These are phyloP conservation scores for Cyclophora albipunctata DNA, from an alignment of 2,888 invertebrate genomes.

Conservation along the genomic window DNA sequence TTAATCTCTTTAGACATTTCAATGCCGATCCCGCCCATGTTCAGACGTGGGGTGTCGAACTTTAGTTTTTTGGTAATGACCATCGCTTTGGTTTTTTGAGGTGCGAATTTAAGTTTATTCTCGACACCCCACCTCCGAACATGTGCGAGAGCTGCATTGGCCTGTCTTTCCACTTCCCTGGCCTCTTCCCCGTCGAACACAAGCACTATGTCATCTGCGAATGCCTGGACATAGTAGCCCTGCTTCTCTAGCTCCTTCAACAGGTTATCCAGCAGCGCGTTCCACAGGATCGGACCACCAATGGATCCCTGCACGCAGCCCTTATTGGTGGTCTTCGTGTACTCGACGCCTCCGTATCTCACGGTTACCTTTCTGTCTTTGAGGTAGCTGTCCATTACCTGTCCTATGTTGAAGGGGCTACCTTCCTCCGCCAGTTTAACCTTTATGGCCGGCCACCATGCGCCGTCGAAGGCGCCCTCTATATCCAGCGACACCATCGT, in stretches of 20 bases:
- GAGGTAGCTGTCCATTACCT: neutral
- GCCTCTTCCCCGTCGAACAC: neutral
- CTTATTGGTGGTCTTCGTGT: neutral
- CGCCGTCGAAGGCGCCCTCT: constrained; percentile 6
- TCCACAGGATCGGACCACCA: constrained; percentile 8
- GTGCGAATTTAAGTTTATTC: neutral
- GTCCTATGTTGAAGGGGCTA: neutral
- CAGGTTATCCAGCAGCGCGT: constrained; percentile 4
- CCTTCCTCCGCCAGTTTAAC: neutral
- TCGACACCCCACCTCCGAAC: neutral
- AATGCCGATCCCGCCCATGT: neutral
- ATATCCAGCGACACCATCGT: constrained; percentile 3
- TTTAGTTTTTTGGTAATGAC: neutral
- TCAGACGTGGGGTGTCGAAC: constrained; percentile 2
- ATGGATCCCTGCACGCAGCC: constrained; percentile 1
- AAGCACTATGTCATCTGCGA: constrained; percentile 4
- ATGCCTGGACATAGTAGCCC: constrained; percentile 1
- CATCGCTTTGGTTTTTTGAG: too few relatives aligned
- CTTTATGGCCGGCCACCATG: constrained; percentile 6
- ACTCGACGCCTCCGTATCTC: neutral
- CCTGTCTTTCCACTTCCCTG: neutral
- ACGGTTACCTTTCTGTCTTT: neutral
- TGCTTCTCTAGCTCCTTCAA: neutral
- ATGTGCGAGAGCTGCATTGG: neutral
- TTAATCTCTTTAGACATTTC: neutral